phyloP scores from a whole-genome alignment of 1,140 invertebrate species.

The Aphelenchoides fujianensis region DNA sequence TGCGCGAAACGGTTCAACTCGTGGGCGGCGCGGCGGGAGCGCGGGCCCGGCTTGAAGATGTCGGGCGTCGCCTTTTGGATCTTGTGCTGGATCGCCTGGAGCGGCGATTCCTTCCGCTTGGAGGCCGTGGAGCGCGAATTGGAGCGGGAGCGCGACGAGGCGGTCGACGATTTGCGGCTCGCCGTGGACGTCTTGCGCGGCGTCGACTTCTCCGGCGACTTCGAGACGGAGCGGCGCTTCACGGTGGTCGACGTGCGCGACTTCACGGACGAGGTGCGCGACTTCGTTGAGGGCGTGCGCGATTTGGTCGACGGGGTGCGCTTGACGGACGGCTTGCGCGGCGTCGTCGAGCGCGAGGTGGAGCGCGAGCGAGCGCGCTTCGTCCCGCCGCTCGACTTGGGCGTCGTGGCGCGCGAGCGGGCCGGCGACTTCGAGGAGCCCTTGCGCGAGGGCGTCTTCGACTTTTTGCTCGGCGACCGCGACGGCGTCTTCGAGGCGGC shows the following conservation, averaged over 20 bases:
- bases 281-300: background rate
- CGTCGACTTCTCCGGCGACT: background rate
- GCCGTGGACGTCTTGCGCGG: background rate
- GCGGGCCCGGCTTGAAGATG: background rate
- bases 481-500: background rate
- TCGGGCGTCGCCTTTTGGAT: background rate
- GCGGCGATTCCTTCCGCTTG: background rate
- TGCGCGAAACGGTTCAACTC: background rate
- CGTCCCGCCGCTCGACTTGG: background rate
- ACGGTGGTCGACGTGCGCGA: background rate
- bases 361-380: background rate
- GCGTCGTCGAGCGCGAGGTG: background rate
- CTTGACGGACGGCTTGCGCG: too few species aligned
- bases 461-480: background rate
- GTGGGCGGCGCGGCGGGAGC: slow-evolving; percentile 1
- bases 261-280: background rate
- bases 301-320: background rate
- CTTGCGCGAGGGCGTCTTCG: background rate
- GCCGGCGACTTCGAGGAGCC: background rate
- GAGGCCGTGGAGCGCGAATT: background rate
- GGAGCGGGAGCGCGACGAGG: background rate
- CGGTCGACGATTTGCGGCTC: background rate
- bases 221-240: background rate
- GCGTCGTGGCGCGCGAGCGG: background rate
- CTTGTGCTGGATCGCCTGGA: background rate